A percentile compares a stretch with the other conserved stretches of the same genome.
These are phyloP conservation scores for Notospermus geniculatus DNA, from an alignment of 1,140 invertebrate species.

Conservation along the genomic window DNA sequence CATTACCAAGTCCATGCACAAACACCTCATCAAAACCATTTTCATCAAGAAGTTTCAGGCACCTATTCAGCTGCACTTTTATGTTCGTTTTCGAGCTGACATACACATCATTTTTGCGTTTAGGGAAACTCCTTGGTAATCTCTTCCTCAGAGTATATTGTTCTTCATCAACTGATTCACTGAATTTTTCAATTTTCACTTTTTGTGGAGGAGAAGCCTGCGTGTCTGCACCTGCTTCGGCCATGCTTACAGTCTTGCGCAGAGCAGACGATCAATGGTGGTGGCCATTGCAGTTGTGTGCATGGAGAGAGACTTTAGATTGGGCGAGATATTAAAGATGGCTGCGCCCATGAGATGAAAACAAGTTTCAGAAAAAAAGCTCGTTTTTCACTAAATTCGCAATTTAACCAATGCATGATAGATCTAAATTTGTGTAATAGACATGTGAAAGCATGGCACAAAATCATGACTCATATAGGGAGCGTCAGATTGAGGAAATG, in stretches of 20 bases:
- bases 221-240: too few relatives aligned
- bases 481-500: slow-evolving; percentile 71
- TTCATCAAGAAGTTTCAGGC: slow-evolving; percentile 73
- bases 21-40: slow-evolving; percentile 69
- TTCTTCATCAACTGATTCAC: slow-evolving; percentile 42
- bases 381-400: background rate
- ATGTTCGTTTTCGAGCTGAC: slow-evolving; percentile 58
- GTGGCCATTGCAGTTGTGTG: too few relatives aligned
- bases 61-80: slow-evolving; percentile 73
- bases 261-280: too few relatives aligned
- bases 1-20: slow-evolving; percentile 83
- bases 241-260: too few relatives aligned
- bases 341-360: slow-evolving; percentile 4
- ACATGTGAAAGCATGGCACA: background rate
- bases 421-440: background rate
- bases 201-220: too few relatives aligned
- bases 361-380: background rate
- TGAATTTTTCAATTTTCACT: slow-evolving; percentile 7
- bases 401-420: background rate
- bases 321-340: background rate
- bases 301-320: too few relatives aligned
- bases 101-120: slow-evolving; percentile 55
- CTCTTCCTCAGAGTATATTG: slow-evolving; percentile 54
- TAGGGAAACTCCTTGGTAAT: slow-evolving; percentile 50
- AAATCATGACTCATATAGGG: slow-evolving; percentile 45